Evolutionary conservation across 2,888 invertebrate genomes (phyloP).

Genomic region (Pimpla rufipes): DNA sequence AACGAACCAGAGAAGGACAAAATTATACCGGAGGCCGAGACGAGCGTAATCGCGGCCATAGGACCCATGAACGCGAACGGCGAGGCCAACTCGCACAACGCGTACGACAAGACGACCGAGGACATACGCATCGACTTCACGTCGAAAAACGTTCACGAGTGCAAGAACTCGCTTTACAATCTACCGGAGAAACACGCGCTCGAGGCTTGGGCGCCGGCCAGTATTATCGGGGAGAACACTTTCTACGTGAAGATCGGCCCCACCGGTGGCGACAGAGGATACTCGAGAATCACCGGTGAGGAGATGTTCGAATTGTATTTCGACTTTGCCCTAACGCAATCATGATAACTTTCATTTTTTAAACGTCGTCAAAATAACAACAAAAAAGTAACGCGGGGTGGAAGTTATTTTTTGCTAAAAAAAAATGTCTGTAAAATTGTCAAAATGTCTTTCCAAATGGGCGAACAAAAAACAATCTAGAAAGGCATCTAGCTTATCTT

Average conservation of each 20-base stretch:
- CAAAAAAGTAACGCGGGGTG: too few species aligned
- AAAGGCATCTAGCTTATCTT: too few species aligned
- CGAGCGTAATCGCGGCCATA: constrained; percentile 95
- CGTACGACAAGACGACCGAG: constrained; percentile 90
- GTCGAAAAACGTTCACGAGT: constrained; percentile 89
- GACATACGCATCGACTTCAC: constrained; percentile 94
- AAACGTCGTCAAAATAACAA: too few species aligned
- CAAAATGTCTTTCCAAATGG: too few species aligned
- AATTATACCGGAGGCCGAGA: constrained; percentile 90
- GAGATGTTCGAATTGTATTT: not conserved
- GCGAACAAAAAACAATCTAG: too few species aligned
- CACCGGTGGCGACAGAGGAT: constrained; percentile 93
- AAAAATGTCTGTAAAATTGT: too few species aligned
- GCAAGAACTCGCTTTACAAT: constrained; percentile 89
- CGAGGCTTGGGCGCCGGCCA: constrained; percentile 90
- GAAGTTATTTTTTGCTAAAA: too few species aligned
- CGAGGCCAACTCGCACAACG: constrained; percentile 94
- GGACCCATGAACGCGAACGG: constrained; percentile 92
- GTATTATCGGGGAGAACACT: constrained; percentile 88
- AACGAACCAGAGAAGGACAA: constrained; percentile 91
- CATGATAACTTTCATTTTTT: too few species aligned
- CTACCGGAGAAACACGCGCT: constrained; percentile 87
- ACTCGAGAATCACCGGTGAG: constrained; percentile 91
- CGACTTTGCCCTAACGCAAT: too few species aligned
- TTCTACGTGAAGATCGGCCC: constrained; percentile 94